A percentile compares a stretch with the other conserved stretches of the same genome.
These are phyloP conservation scores for Amniataba percoides DNA, from an alignment of 2,797 vertebrate species.

Conservation along the genomic window DNA sequence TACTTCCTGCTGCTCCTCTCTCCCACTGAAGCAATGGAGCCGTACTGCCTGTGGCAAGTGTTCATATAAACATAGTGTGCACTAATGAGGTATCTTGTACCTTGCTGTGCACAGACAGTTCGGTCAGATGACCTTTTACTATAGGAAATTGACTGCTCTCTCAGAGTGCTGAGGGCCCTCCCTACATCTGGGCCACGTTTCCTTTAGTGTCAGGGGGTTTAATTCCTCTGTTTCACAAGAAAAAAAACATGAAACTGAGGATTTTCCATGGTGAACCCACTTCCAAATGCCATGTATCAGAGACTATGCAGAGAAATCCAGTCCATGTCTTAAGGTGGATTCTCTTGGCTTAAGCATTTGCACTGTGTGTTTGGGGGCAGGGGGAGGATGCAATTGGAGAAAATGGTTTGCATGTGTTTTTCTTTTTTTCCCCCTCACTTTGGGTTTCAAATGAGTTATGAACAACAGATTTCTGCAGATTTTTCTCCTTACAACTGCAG, in stretches of 20 bases:
- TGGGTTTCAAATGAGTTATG: not conserved
- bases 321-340: not conserved
- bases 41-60: not conserved
- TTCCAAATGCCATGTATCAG: not conserved
- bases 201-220: not conserved
- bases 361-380: not conserved
- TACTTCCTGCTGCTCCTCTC: constrained; percentile 2
- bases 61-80: not conserved
- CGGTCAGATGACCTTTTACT: constrained; percentile 11
- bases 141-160: not conserved
- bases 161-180: not conserved
- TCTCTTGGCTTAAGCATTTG: not conserved
- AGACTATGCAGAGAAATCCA: constrained; percentile 13
- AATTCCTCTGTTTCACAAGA: not conserved
- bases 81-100: constrained; percentile 5
- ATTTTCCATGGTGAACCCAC: not conserved
- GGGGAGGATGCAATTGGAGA: not conserved
- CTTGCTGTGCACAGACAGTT: not conserved
- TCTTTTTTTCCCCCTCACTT: not conserved
- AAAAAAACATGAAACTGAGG: not conserved
- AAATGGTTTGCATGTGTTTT: constrained; percentile 46
- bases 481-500: not conserved
- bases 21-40: not conserved
- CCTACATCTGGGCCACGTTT: not conserved
- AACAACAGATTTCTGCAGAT: constrained; percentile 14